Evolutionary conservation across 2,797 vertebrate species (phyloP).

Genomic region (Melanogrammus aeglefinus): DNA sequence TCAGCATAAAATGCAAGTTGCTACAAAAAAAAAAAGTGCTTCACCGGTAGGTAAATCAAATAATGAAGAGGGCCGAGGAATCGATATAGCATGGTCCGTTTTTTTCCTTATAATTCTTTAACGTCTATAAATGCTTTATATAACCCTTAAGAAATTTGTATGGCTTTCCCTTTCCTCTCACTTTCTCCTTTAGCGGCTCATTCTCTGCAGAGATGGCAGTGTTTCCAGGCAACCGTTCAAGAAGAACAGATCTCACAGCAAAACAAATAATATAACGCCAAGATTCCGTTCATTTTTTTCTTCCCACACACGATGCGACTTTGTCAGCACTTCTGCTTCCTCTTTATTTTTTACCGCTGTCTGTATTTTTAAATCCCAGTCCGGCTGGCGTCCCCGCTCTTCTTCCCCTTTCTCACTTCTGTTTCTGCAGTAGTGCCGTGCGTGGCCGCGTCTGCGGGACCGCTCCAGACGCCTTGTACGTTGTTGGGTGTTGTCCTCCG

Average conservation of each 20-base stretch:
- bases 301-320: neutral
- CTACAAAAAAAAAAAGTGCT: neutral
- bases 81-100: neutral
- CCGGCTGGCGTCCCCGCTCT: neutral
- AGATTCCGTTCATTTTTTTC: neutral
- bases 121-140: too few relatives aligned
- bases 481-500: too few relatives aligned
- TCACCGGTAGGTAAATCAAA: neutral
- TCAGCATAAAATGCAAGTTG: neutral
- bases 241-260: neutral
- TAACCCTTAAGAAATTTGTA: neutral
- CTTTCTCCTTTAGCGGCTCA: neutral
- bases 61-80: neutral
- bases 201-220: neutral
- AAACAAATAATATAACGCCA: neutral
- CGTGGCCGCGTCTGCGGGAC: neutral
- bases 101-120: too few relatives aligned
- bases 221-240: neutral
- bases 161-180: neutral
- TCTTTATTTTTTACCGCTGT: neutral
- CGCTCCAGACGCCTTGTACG: too few relatives aligned
- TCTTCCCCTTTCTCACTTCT: neutral
- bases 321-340: slow-evolving; percentile 4
- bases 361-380: neutral
- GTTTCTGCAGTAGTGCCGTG: neutral